Conservation (phyloP, 1,140 invertebrate genomes). For the Pomacea maculata region DNA sequence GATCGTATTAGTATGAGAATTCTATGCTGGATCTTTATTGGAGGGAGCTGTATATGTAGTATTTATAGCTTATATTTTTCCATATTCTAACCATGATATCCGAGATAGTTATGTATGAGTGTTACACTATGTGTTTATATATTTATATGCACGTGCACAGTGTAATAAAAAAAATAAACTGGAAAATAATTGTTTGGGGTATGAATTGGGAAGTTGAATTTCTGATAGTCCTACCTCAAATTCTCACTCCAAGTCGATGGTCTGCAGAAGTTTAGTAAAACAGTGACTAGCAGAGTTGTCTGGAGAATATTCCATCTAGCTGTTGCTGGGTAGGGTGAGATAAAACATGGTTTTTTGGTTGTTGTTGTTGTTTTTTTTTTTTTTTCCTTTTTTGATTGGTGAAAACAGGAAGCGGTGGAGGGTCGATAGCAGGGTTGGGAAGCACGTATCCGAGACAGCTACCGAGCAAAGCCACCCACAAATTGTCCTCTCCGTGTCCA, state of each 20-base stretch:
- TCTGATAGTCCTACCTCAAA: conserved; percentile 7
- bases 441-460: conserved; percentile 3
- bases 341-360: not conserved
- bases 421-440: not conserved
- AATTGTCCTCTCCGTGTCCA: conserved; percentile 5
- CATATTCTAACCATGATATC: too few species aligned
- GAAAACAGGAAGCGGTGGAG: not conserved
- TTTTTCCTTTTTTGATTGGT: not conserved
- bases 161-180: not conserved
- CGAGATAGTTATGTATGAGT: too few species aligned
- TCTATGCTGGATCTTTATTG: too few species aligned
- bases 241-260: not conserved
- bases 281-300: conserved; percentile 2
- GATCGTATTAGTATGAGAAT: too few species aligned
- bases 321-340: conserved; percentile 12
- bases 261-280: conserved; percentile 5
- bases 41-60: too few species aligned
- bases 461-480: not conserved
- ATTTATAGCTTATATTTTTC: too few species aligned
- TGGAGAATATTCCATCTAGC: not conserved
- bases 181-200: not conserved
- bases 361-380: too few species aligned
- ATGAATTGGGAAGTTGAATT: not conserved
- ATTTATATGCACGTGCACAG: too few species aligned
- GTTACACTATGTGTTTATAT: too few species aligned